Evolutionary conservation across 2,888 invertebrate species (phyloP), one percentile per base, ranked within the genome.

Genomic region (Lasioglossum leucozonium): DNA sequence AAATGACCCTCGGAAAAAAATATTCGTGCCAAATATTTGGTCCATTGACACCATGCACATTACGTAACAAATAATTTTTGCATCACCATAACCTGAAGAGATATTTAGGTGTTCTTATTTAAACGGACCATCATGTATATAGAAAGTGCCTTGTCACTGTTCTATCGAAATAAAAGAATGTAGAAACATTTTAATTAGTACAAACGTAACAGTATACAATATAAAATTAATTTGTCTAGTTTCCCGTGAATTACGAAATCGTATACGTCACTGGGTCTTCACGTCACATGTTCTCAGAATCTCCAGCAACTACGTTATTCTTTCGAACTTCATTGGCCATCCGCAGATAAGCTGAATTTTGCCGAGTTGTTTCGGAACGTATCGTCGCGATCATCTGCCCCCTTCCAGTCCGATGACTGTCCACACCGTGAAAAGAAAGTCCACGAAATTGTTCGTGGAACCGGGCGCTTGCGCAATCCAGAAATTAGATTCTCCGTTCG

Each of bases 401-500:
- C 51, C 8, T 8, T 8, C 8, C 47, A 22, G 22, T 22, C 47
- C 8, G 4, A 22, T 6, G 47, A 5, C 47, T 22, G 18, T 22
- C 47, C 47, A n/a, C n/a, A 10, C 51, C 30, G 44, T 16, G 67
- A 88, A 87, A 90, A 85, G 85, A 87, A 89, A 83, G 88, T 86
- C 76, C 37, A 62, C 81, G 78, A 84, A 90, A 90, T 87, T 84
- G 76, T 67, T 37, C 83, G 72, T 67, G 37, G 47, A 72, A 42
- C 44, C 30, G 18, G 30, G 18, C 62, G 18, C 34, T 90, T 90
- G 72, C 89, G 91, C 82, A 88, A 90, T 84, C 81, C 69, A 81
- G 85, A 87, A 90, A 88, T 90, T 90, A 90, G 89, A 90, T 89
- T 90, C 86, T 80, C 79, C 73, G 62, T 78, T 78, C 80, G 44